These are phyloP conservation scores for Cladopsammia gracilis DNA, from an alignment of 64 coral and sea anemone species.

Conservation along the genomic window DNA sequence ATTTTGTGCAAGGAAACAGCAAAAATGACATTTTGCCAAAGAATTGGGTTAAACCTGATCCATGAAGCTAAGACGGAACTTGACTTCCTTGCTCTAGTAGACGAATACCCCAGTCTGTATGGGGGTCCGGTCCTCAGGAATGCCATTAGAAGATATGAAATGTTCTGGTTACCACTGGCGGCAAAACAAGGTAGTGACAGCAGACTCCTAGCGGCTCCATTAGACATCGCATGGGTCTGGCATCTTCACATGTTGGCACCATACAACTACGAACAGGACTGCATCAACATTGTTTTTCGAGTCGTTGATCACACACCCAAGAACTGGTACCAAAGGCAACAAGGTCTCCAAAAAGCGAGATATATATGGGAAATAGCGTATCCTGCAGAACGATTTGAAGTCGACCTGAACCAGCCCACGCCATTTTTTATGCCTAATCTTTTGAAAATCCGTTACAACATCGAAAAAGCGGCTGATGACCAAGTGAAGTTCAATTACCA, in stretches of 20 bases:
- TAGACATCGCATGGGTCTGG: no score
- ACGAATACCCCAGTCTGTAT: constrained; percentile 25
- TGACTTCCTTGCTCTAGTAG: constrained; percentile 6
- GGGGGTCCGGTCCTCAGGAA: constrained; percentile 30
- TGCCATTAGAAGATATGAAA: constrained; percentile 72
- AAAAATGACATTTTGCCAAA: constrained; percentile 2
- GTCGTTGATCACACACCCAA: constrained; percentile 69
- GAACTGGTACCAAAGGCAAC: not conserved
- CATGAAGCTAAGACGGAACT: constrained; percentile 19
- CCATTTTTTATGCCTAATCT: not conserved
- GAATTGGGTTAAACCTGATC: not conserved
- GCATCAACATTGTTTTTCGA: constrained; percentile 33
- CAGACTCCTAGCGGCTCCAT: constrained; percentile 54
- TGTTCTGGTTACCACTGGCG: constrained; percentile 78
- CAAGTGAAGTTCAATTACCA: constrained; percentile 71
- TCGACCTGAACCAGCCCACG: constrained; percentile 25
- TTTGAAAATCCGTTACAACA: constrained; percentile 47
- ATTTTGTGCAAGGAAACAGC: no score
- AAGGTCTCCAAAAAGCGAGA: constrained; percentile 21
- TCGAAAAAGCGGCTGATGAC: not conserved
- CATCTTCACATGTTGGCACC: constrained; percentile 69
- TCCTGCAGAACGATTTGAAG: constrained; percentile 52
- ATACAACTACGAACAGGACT: constrained; percentile 57
- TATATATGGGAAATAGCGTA: constrained; percentile 52
- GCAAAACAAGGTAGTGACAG: constrained; percentile 37